Evolutionary conservation across 2,113 vertebrate genomes (phyloP), one percentile per base, ranked within the genome.

Genomic region (Tor tambroides): DNA sequence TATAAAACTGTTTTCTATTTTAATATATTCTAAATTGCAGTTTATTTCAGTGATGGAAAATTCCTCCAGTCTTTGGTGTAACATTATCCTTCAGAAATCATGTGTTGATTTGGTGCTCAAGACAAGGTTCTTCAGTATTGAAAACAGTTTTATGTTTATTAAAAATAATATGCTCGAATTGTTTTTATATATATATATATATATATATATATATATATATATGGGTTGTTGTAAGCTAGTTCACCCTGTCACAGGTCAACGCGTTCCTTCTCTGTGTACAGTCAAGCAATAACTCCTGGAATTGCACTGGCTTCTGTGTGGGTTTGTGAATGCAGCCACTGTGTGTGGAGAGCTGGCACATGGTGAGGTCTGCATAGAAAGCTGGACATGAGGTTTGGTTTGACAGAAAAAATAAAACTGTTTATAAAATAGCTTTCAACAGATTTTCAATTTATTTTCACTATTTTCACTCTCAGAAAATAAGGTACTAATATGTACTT

Each of bases 271-370:
- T 61, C 56, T 43, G 56, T 43, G 56, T 21, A 82, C 61, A 30
- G 38, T 38, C 79, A 10, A 41, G 56, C 79, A 80, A 63, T 26
- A 82, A 81, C 35, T 65, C 11, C 6, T 65, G 56, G 79, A 81
- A 65, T 41, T 65, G n/a, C 65, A 82, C 28, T 82, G 0, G 15
- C 15, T 81, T 81, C 26, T 28, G 59, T 46, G 56, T 81, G 80
- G 9, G 80, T 81, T 81, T 67, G 38, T 82, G 59, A 82, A 82
- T 65, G 80, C 38, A 6, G 59, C 38, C 67, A 28, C 41, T 82
- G 56, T 81, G 56, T 63, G 59, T 43, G 35, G 8, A 81, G 80
- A 46, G 80, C 15, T 65, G 78, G 56, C 56, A 63, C 32, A 63
- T 2, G 5, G 10, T 61, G 78, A 61, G 21, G 78, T 56, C 56